Percentiles rank a stretch among this genome's conserved stretches.
Evolutionary conservation across 2,797 vertebrate species (phyloP).

Genomic region (Acrossocheilus fasciatus): DNA sequence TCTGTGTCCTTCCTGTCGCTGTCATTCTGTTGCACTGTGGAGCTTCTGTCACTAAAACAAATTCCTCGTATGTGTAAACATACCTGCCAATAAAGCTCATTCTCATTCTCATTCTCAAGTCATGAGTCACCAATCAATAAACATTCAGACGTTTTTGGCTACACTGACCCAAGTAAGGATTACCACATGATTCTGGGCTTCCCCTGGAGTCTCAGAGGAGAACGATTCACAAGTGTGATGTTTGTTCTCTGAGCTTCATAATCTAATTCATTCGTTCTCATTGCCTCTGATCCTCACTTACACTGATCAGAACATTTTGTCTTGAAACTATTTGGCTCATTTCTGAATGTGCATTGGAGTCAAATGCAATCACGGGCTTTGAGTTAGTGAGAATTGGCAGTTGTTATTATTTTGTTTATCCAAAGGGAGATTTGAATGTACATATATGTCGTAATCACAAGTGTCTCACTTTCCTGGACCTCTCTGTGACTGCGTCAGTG

Average conservation of each 20-base stretch:
- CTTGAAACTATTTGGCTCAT: background rate
- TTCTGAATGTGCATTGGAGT: constrained; percentile 5
- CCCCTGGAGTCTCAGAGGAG: constrained; percentile 1
- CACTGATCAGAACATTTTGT: constrained; percentile 33
- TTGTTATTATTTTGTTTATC: constrained; percentile 18
- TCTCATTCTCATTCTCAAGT: background rate
- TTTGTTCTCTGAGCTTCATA: constrained; percentile 36
- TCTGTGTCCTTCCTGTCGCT: too few relatives aligned
- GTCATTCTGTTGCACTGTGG: too few relatives aligned
- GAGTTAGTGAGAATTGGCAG: constrained; percentile 18
- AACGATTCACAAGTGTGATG: constrained; percentile 33
- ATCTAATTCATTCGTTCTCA: constrained; percentile 34
- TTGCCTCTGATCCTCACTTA: constrained; percentile 35
- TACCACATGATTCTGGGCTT: background rate
- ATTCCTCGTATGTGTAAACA: too few relatives aligned
- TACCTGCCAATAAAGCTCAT: too few relatives aligned
- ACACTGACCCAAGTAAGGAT: background rate
- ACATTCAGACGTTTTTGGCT: background rate
- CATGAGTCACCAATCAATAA: background rate
- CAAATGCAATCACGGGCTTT: background rate
- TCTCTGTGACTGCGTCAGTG: constrained; percentile 11
- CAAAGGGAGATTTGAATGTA: background rate
- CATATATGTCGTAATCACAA: background rate
- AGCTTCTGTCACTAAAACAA: too few relatives aligned
- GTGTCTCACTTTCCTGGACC: constrained; percentile 19